Conservation (phyloP, 1,140 invertebrate genomes). For the Triops longicaudatus region DNA sequence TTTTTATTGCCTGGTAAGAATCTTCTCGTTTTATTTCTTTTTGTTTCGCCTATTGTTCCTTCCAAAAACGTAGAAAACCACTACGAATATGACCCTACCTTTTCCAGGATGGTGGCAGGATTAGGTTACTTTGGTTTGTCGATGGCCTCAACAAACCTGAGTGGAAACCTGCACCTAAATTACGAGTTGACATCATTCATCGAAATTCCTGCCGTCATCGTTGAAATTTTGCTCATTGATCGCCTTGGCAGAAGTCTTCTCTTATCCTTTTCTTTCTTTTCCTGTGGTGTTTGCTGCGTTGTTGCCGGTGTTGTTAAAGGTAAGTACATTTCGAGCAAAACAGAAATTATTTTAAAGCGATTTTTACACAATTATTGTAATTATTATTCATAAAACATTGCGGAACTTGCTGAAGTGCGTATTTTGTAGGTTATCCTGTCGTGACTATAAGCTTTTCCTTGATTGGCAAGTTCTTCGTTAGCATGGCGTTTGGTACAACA, state of each 20-base stretch:
- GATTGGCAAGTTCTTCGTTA: slow-evolving; percentile 41
- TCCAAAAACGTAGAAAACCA: background rate
- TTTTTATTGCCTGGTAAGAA: slow-evolving; percentile 24
- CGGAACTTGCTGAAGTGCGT: too few relatives aligned
- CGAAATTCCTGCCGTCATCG: slow-evolving; percentile 28
- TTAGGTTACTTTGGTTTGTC: slow-evolving; percentile 21
- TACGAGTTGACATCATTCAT: background rate
- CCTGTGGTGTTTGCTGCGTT: background rate
- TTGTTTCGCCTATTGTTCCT: too few relatives aligned
- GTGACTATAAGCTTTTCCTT: slow-evolving; percentile 35
- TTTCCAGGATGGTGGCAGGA: background rate
- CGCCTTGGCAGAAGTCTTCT: slow-evolving; percentile 24
- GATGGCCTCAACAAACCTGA: background rate
- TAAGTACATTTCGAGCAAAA: background rate
- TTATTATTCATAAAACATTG: too few relatives aligned
- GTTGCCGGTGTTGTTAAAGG: background rate
- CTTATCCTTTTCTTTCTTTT: background rate
- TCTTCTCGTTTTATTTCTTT: background rate
- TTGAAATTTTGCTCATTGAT: slow-evolving; percentile 25
- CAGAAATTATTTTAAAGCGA: too few relatives aligned
- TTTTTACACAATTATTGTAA: too few relatives aligned
- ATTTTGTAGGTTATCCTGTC: slow-evolving; percentile 24
- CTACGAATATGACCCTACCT: too few relatives aligned
- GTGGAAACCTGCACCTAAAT: slow-evolving; percentile 3
- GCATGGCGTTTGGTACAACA: slow-evolving; percentile 38